Conservation (phyloP, 2,113 vertebrate species). For the Hypanus sabinus region DNA sequence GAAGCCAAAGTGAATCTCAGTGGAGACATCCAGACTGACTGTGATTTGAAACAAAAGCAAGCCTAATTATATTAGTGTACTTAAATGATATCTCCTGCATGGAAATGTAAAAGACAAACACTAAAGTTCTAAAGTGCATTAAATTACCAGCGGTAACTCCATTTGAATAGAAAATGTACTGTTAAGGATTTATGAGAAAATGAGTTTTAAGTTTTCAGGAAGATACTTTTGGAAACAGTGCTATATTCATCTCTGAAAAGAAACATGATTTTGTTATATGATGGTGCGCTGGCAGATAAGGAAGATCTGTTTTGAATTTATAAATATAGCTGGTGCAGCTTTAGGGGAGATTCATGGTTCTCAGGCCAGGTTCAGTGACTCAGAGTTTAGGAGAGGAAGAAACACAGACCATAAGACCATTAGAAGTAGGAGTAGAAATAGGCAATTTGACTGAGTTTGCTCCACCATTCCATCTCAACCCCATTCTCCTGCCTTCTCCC, state of each 20-base stretch:
- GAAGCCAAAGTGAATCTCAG: background rate
- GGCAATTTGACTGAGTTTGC: too few species aligned
- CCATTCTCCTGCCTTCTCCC: too few species aligned
- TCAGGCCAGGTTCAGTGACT: background rate
- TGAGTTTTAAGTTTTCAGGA: too few species aligned
- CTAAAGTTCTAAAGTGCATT: background rate
- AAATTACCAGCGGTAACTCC: background rate
- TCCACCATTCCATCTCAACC: too few species aligned
- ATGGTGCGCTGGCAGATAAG: background rate
- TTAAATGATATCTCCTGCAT: background rate
- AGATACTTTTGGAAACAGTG: background rate
- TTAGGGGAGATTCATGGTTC: background rate
- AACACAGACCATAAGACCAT: background rate
- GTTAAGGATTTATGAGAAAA: background rate
- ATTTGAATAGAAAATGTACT: background rate
- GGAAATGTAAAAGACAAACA: background rate
- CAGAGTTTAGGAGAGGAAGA: background rate
- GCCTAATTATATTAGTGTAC: background rate
- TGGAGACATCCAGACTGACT: slow-evolving; percentile 10
- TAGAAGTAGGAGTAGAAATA: background rate
- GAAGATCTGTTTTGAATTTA: background rate
- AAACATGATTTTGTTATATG: background rate
- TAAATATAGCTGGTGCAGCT: background rate
- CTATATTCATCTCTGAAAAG: background rate
- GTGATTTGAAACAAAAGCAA: background rate